phyloP scores from a whole-genome alignment of 2,888 invertebrate species.

The Augochlorella aurata region DNA sequence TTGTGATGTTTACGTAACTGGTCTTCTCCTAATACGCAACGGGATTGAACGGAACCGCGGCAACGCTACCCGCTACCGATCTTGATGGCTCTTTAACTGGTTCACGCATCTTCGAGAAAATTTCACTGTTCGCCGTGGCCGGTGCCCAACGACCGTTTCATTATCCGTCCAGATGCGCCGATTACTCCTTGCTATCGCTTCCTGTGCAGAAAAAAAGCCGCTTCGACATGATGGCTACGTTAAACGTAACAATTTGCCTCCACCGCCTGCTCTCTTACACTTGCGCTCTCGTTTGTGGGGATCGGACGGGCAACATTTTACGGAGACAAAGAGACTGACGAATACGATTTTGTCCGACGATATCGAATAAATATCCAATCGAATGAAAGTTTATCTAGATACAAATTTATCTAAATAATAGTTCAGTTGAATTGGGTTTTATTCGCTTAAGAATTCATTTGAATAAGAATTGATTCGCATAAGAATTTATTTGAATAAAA shows the following conservation, averaged over 20 bases:
- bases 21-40: neutral
- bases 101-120: slow-evolving; percentile 22
- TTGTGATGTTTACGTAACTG: slow-evolving; percentile 38
- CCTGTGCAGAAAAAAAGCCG: slow-evolving; percentile 4
- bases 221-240: neutral
- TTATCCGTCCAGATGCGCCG: slow-evolving; percentile 22
- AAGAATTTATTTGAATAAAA: no score
- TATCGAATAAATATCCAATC: no score
- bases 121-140: slow-evolving; percentile 11
- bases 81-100: slow-evolving; percentile 16
- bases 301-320: neutral
- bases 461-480: no score
- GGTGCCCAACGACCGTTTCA: slow-evolving; percentile 28
- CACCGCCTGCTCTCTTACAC: neutral
- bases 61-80: slow-evolving; percentile 7
- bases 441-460: no score
- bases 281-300: neutral
- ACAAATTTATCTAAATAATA: no score
- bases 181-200: slow-evolving; percentile 18
- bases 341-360: no score
- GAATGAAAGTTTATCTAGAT: no score
- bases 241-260: neutral
- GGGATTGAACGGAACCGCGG: slow-evolving; percentile 24
- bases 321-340: no score
- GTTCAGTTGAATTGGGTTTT: no score